A percentile compares a stretch with the other conserved stretches of the same genome.
Evolutionary conservation across 2,888 invertebrate genomes (phyloP).

Genomic region (Epinotia ramella): DNA sequence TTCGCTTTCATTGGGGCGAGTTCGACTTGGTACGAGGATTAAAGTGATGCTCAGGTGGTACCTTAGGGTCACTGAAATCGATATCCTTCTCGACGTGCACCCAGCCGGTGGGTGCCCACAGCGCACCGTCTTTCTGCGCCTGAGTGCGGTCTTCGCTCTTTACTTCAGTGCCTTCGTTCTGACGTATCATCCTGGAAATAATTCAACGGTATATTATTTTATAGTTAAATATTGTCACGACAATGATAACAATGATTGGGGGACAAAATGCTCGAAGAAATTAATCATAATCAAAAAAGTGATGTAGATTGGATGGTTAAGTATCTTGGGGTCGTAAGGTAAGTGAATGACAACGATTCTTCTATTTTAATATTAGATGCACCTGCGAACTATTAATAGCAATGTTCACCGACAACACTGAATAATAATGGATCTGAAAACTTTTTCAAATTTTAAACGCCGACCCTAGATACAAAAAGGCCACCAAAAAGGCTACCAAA

Average conservation of each 20-base stretch:
- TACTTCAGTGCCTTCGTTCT: slow-evolving; percentile 70
- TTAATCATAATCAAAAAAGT: no score
- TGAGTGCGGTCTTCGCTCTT: slow-evolving; percentile 55
- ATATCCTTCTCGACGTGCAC: slow-evolving; percentile 91
- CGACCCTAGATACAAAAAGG: neutral
- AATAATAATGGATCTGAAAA: no score
- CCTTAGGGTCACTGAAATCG: slow-evolving; percentile 92
- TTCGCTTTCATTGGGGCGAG: no score
- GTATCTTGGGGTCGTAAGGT: no score
- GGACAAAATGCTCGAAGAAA: no score
- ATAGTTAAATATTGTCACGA: neutral
- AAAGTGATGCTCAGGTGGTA: slow-evolving; percentile 56
- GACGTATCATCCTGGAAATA: slow-evolving; percentile 76
- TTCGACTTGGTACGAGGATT: no score
- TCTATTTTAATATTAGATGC: no score
- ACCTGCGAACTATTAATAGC: no score
- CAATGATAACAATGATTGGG: neutral
- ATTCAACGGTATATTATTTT: neutral
- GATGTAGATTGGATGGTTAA: no score
- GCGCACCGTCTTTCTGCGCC: slow-evolving; percentile 85
- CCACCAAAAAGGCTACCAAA: neutral
- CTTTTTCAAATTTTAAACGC: no score
- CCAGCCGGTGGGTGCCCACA: slow-evolving; percentile 91
- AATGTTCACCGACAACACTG: no score
- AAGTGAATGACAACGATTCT: no score